Conservation (phyloP, 1,140 invertebrate genomes). For the Apis laboriosa region DNA sequence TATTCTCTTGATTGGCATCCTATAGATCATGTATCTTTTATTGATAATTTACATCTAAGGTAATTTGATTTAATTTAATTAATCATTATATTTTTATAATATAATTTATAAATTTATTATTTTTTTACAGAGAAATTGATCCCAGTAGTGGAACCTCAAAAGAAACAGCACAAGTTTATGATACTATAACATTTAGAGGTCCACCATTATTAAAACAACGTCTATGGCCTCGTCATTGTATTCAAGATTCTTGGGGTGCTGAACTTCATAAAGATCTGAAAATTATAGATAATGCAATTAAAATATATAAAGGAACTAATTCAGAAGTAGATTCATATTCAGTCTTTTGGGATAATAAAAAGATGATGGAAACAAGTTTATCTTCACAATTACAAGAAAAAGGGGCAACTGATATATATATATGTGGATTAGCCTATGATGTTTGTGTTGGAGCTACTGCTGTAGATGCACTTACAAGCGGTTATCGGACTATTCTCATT, state of each 20-base stretch:
- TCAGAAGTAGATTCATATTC: constrained; percentile 98
- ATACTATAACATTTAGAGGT: constrained; percentile 95
- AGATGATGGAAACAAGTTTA: constrained; percentile 93
- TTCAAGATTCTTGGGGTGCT: constrained; percentile 96
- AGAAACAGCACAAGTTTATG: constrained; percentile 91
- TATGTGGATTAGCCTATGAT: constrained; percentile 97
- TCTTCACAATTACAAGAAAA: constrained; percentile 89
- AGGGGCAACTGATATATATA: constrained; percentile 94
- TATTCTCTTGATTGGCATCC: constrained; percentile 99
- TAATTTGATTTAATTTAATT: constrained; percentile 49
- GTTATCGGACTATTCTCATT: constrained; percentile 93
- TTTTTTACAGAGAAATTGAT: constrained; percentile 72
- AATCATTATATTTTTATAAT: neutral
- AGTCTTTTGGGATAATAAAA: constrained; percentile 98
- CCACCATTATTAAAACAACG: constrained; percentile 91
- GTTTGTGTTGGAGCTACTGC: constrained; percentile 97
- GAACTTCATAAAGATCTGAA: constrained; percentile 96
- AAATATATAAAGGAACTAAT: constrained; percentile 96
- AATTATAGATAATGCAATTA: constrained; percentile 87
- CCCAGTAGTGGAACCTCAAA: constrained; percentile 72
- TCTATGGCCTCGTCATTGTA: constrained; percentile 97
- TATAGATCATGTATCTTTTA: constrained; percentile 97
- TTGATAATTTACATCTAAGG: constrained; percentile 90
- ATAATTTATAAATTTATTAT: neutral
- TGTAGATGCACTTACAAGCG: constrained; percentile 91